phyloP scores from a whole-genome alignment of 2,113 vertebrate genomes.

The Nycticebus coucang region DNA sequence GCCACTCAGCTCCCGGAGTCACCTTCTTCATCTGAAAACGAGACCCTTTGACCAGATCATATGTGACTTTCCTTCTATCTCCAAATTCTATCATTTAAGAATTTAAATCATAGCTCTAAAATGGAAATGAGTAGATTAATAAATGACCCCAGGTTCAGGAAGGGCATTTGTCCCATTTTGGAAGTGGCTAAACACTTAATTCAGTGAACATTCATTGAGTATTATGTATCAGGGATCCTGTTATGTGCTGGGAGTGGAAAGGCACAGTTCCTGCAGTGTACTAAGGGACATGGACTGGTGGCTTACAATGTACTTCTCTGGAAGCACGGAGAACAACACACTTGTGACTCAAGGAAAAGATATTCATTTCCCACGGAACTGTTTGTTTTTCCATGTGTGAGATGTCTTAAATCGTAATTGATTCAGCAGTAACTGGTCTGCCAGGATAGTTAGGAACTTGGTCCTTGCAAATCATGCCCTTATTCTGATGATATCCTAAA shows the following conservation, averaged over 20 bases:
- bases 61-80: neutral
- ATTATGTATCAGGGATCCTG: neutral
- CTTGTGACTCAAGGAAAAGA: conserved; percentile 39
- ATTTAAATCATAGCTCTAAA: conserved; percentile 18
- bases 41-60: neutral
- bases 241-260: neutral
- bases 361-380: conserved; percentile 58
- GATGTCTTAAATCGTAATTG: conserved; percentile 58
- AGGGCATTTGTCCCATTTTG: neutral
- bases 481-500: conserved; percentile 50
- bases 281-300: neutral
- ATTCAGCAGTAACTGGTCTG: conserved; percentile 63
- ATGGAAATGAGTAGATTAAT: neutral
- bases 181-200: conserved; percentile 6
- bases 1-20: neutral
- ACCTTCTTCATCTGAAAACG: neutral
- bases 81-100: conserved; percentile 3
- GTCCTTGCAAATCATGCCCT: conserved; percentile 25
- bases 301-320: conserved; percentile 16
- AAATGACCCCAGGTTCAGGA: neutral
- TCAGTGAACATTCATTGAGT: neutral
- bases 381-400: conserved; percentile 57
- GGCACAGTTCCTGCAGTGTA: neutral
- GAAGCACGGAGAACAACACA: conserved; percentile 33
- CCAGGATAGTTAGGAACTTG: conserved; percentile 55